A percentile compares a stretch with the other conserved stretches of the same genome.
phyloP scores from a whole-genome alignment of 1,140 invertebrate species.

The Drosophila nigrodunni region DNA sequence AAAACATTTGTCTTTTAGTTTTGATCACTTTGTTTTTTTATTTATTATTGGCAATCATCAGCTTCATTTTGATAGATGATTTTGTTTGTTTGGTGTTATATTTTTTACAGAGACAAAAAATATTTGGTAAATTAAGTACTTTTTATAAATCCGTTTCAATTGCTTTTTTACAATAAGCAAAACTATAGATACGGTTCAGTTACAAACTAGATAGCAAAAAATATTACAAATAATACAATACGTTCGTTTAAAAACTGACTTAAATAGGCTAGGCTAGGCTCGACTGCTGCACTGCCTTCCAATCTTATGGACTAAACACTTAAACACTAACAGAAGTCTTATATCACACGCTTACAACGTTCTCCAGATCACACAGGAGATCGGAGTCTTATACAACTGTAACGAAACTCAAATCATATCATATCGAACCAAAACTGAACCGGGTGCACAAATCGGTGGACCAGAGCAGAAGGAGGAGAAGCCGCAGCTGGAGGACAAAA shows the following conservation, averaged over 20 bases:
- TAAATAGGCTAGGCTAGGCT: constrained; percentile 63
- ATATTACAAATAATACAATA: constrained; percentile 79
- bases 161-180: constrained; percentile 72
- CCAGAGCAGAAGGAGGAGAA: constrained; percentile 78
- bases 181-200: constrained; percentile 49
- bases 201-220: constrained; percentile 74
- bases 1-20: constrained; percentile 43
- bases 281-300: constrained; percentile 10
- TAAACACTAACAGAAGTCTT: constrained; percentile 77
- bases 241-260: constrained; percentile 80
- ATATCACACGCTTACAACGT: constrained; percentile 74
- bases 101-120: constrained; percentile 74
- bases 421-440: constrained; percentile 50
- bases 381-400: constrained; percentile 15
- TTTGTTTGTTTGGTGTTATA: constrained; percentile 45
- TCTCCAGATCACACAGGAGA: constrained; percentile 29
- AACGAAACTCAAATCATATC: constrained; percentile 7
- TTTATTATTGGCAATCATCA: constrained; percentile 63
- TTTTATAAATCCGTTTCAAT: constrained; percentile 80
- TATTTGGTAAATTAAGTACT: constrained; percentile 83
- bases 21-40: constrained; percentile 67
- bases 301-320: constrained; percentile 62
- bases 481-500: constrained; percentile 81
- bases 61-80: constrained; percentile 68
- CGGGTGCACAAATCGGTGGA: constrained; percentile 76